Evolutionary conservation across 2,888 invertebrate species (phyloP), one percentile per base, ranked within the genome.

Genomic region (Aphelenchoides bicaudatus): DNA sequence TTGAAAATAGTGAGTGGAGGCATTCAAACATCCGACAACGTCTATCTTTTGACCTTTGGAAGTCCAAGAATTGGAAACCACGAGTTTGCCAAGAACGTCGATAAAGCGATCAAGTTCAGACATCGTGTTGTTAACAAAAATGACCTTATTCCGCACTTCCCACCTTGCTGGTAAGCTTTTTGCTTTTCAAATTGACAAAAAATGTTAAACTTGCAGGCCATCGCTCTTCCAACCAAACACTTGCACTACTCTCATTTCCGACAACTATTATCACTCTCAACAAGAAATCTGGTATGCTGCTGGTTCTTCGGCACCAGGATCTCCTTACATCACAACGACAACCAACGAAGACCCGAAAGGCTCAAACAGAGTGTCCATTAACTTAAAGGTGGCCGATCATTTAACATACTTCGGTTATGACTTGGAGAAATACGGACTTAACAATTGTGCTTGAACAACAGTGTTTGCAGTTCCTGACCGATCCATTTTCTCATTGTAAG

Each of bases 41-140:
- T 65, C 27, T 63, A 52, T 30, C 63, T 71, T 30, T 62, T 73
- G 10, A 76, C 75, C 0, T 76, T 75, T 56, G 76, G 76, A n/a
- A 70, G 75, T 39, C 76, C 76, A 0, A 52, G 76, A 51, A 76
- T 77, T 6, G 76, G 76, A 1, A 74, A 76, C 58, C 58, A 59
- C 27, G 70, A 72, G 39, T 77, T 72, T 52, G 71, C 75, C 0
- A 47, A 43, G 38, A 59, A 64, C 0, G 73, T 73, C 39, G 74
- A 74, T 56, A 27, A 39, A 37, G 43, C 72, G 3, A 62, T 76
- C 4, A 66, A 68, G 34, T 56, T 31, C 5, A 27, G 29, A 10
- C 49, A n/a, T 28, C 53, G 50, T 2, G n/a, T 55, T 6, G 21
- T 59, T 19, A 34, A 37, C 28, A 1, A 21, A 21, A 27, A n/a